Evolutionary conservation across 2,113 vertebrate species (phyloP).

Genomic region (Ceyx margarethae): DNA sequence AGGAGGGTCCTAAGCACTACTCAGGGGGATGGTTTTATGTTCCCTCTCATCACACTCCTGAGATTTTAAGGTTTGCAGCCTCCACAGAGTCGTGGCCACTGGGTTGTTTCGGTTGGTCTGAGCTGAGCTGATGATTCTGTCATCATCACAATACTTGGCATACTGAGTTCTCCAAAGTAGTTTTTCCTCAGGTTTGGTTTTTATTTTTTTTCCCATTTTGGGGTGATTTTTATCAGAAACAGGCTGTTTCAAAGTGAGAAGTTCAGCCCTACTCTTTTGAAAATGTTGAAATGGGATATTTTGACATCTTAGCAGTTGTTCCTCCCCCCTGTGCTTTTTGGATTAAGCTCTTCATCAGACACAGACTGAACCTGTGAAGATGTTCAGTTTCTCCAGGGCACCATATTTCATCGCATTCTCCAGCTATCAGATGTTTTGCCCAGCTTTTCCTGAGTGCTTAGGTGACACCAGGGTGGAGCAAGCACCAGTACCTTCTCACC

Average conservation of each 20-base stretch:
- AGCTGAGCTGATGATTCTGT: not conserved
- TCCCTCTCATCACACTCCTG: not conserved
- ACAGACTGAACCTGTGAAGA: not conserved
- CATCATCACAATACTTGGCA: not conserved
- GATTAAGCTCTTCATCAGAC: not conserved
- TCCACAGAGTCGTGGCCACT: accelerated
- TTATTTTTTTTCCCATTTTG: not conserved
- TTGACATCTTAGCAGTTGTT: not conserved
- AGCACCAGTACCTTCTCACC: not conserved
- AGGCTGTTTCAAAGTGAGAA: not conserved
- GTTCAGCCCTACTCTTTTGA: not conserved
- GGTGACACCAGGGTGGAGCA: accelerated
- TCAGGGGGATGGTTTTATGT: accelerated
- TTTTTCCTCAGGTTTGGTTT: not conserved
- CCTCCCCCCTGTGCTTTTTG: not conserved
- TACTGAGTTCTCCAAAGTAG: not conserved
- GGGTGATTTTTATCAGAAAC: not conserved
- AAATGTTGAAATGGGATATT: not conserved
- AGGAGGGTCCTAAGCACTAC: not conserved
- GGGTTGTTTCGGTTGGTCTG: not conserved
- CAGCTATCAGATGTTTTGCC: not conserved
- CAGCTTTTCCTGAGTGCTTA: not conserved
- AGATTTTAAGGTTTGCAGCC: not conserved
- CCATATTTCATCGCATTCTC: not conserved
- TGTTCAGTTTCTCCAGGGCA: not conserved